Evolutionary conservation across 1,140 invertebrate genomes (phyloP), one percentile per base, ranked within the genome.

Genomic region (Portunus trituberculatus): DNA sequence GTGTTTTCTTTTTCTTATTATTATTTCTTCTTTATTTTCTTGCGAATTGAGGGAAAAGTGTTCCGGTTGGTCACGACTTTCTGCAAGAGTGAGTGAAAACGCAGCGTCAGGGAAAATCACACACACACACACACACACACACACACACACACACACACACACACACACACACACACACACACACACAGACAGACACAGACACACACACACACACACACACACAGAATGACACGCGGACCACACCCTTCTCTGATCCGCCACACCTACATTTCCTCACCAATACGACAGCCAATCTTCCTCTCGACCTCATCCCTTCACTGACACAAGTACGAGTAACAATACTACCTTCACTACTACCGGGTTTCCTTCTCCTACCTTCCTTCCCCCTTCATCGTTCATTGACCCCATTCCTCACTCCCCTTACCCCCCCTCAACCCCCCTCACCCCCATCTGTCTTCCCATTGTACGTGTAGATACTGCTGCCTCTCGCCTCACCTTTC

Each of bases 111-210:
- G 12, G 10, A 59, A 12, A 59, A 2, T 4, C 52, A 20, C 10
- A 12, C 20, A 20, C 52, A 59, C 52, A 59, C 52, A 52, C 39
- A 39, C 39, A 59, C 67, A 76, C 67, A 76, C 67, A 25, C 67
- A 76, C 67, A 76, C 67, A 45, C 87, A 76, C 67, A 76, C 67
- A 76, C 67, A 25, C 67, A 76, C 67, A 76, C 48, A n/a, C 39
- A 39, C 39, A 59, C 67, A 76, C 67, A 76, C 67, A 25, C 67
- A 76, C 67, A 76, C 67, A 45, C 87, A 76, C 67, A 76, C 67
- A 76, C 67, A 25, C 67, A 76, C 67, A 76, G 12, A 39, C 86
- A 76, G 7, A 76, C 59, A 76, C 59, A 76, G 7, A 46, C 45
- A 46, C 86, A 76, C 59, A 76, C 59, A 52, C 6, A 52, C 48